Evolutionary conservation across 2,888 invertebrate genomes (phyloP), one percentile per base, ranked within the genome.

Genomic region (Orthonychiurus folsomi): DNA sequence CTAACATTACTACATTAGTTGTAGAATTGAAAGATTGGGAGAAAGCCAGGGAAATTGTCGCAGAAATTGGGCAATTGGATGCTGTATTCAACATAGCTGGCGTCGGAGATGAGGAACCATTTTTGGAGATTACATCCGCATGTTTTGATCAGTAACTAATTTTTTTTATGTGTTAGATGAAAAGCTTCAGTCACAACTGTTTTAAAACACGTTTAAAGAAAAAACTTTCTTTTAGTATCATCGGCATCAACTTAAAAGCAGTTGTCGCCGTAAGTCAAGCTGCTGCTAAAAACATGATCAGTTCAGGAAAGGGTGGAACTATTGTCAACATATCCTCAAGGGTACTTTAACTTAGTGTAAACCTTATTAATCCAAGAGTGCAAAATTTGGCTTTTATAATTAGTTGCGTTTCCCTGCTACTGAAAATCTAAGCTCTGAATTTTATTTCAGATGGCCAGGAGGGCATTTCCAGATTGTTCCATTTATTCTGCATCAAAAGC

Each of bases 251-350:
- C 78, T 85, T 92, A 1, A 93, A 93, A 78, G 85, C 89, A 1
- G 81, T 88, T 0, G 82, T 94, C 59, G 89, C 92, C 76, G 83
- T 94, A 2, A 88, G 89, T 50, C 93, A 95, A 82, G 79, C 88
- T 20, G 83, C 93, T 58, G 66, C 63, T 15, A 9, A 63, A 52
- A 61, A 59, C 12, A 62, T 66, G 68, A 68, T 68, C 28, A 63
- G 61, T 1, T 47, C 23, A 25, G 63, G 62, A 18, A 61, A 20
- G 21, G 60, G 59, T 1, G 68, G 68, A 3, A 56, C 59, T 21
- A 68, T 68, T 56, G 68, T 68, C 27, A 68, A 68, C 27, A 52
- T 68, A 23, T 64, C 68, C 1, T 66, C 66, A 1, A 24, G 64
- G 50, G 67, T 65, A 52, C 56, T n/a, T n/a, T n/a, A n/a, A n/a